Percentiles rank a stretch among this genome's conserved stretches.
Evolutionary conservation across 2,113 vertebrate genomes (phyloP).

Genomic region (Otis tarda): DNA sequence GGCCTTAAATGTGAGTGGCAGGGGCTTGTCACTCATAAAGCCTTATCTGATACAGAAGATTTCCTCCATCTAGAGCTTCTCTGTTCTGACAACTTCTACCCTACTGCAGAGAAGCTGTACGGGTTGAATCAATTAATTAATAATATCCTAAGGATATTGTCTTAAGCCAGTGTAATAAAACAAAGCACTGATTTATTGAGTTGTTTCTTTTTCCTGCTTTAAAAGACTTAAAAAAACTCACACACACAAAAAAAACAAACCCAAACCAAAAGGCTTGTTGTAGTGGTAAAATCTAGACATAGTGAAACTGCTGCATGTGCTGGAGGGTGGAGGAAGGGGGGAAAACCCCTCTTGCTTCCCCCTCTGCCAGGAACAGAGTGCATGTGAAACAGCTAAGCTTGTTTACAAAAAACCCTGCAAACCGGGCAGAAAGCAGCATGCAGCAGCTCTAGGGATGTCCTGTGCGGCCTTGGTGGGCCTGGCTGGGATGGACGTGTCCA

Average conservation of each 20-base stretch:
- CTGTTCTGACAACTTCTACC: neutral
- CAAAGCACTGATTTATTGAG: neutral
- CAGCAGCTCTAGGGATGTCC: neutral
- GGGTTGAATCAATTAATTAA: neutral
- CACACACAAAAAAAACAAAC: fast-evolving
- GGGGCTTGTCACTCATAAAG: neutral
- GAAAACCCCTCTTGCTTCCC: neutral
- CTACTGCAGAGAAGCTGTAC: neutral
- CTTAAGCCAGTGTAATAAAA: neutral
- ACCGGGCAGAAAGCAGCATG: neutral
- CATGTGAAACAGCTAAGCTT: neutral
- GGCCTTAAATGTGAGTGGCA: neutral
- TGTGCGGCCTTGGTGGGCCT: neutral
- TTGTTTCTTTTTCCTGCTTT: neutral
- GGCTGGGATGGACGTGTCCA: neutral
- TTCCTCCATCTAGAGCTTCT: neutral
- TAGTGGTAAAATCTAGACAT: neutral
- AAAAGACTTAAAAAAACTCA: neutral
- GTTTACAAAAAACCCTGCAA: neutral
- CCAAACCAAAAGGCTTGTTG: neutral
- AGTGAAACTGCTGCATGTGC: neutral
- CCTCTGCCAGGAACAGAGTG: neutral
- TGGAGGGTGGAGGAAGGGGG: neutral
- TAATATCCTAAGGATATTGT: neutral
- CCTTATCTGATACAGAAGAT: neutral